Conservation (phyloP, 1,140 invertebrate species). For the Batillaria attramentaria region DNA sequence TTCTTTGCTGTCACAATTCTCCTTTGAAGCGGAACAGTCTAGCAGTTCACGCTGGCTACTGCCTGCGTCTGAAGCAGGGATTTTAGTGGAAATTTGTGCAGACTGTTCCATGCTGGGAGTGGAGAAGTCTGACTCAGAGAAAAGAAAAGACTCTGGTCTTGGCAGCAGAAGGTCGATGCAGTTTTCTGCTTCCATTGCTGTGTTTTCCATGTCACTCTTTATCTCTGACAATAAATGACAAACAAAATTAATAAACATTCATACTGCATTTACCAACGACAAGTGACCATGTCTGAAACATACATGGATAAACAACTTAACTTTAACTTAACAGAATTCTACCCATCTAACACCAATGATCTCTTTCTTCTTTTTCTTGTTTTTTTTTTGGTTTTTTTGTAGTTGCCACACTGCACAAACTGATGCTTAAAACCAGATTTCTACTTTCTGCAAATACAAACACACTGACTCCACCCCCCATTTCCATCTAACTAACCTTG, state of each 20-base stretch:
- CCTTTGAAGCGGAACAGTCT: background rate
- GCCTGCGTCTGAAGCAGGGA: background rate
- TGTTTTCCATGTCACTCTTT: constrained; percentile 56
- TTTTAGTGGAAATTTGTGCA: background rate
- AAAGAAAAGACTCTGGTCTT: constrained; percentile 63
- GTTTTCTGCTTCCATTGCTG: constrained; percentile 68
- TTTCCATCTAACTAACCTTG: no score
- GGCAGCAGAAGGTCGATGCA: constrained; percentile 71
- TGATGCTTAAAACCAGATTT: no score
- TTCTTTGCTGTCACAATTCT: background rate
- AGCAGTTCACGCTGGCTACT: background rate
- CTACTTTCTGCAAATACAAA: no score
- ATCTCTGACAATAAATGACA: constrained; percentile 46
- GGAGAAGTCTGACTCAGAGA: constrained; percentile 41
- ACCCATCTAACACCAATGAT: background rate
- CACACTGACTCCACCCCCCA: no score
- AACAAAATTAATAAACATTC: no score
- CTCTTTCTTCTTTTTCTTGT: background rate
- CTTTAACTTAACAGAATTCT: background rate
- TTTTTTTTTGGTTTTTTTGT: background rate
- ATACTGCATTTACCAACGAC: no score
- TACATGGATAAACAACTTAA: background rate
- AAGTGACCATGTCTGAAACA: no score
- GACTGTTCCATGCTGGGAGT: background rate
- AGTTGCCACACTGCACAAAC: no score